Base-by-base conservation (phyloP, 2,888 invertebrate genomes). In the Melipona beecheii region DNA sequence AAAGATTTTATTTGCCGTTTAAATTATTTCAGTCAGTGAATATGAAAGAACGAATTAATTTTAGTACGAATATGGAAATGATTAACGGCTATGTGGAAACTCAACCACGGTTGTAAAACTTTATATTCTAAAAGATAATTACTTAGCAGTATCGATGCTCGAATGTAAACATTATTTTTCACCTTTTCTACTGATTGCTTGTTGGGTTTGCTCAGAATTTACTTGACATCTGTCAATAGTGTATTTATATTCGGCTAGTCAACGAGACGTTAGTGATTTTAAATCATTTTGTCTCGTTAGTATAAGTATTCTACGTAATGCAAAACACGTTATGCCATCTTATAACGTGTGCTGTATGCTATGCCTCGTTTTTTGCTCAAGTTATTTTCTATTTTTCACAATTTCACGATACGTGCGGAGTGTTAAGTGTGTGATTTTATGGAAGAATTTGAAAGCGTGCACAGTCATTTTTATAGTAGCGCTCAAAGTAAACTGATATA, bases 181-280 rank as follows among this genome's bases (percentile, higher is more conserved):
- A 84, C 73, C 75, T 84, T 84, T 85, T 81, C 76, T 85, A 85
- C 77, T 85, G 85, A 71, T 85, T 77, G 77, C 81, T 85, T 73
- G 85, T 85, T 85, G 85, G 81, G 81, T 85, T 85, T 75, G 81
- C 85, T 85, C 75, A 76, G 70, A 78, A 81, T 85, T 86, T 77
- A 86, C 86, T 79, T 77, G 81, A 81, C 78, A 78, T 75, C 78
- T 78, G 85, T 85, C 77, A 58, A 85, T 81, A 85, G 85, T 85
- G 81, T 87, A 86, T 83, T 83, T 91, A 86, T 90, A 89, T 89
- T 91, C 90, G 86, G 92, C 93, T 93, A 93, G 93, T 93, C 92
- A 93, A 90, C 91, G 93, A 92, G 91, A 90, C 86, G 89, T 87
- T 43, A 88, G 65, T 76, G 76, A 92, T 90, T 88, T 81, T 71